A percentile compares a stretch with the other conserved stretches of the same genome.
Conservation (phyloP, 2,113 vertebrate species). For the Labeo catla region DNA sequence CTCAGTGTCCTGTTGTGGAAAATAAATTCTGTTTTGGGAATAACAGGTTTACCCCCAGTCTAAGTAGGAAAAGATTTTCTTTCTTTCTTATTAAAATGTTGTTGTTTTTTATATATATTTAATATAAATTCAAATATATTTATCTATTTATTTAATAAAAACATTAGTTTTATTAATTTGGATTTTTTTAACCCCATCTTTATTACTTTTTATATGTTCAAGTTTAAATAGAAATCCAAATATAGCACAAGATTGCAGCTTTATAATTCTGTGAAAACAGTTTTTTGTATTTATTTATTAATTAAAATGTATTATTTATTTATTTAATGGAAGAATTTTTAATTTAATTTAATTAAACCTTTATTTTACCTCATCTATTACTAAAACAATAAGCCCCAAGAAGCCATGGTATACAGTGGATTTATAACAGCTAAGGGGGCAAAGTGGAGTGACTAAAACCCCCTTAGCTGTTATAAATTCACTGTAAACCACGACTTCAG, state of each 20-base stretch:
- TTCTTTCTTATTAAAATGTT: not conserved
- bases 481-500: too few relatives aligned
- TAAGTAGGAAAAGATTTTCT: not conserved
- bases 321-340: not conserved
- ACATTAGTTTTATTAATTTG: not conserved
- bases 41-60: not conserved
- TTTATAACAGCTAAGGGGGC: too few relatives aligned
- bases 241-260: not conserved
- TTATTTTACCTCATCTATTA: too few relatives aligned
- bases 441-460: too few relatives aligned
- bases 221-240: too few relatives aligned
- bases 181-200: not conserved
- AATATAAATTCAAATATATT: not conserved
- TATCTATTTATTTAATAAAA: not conserved
- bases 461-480: too few relatives aligned
- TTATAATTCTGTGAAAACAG: not conserved
- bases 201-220: not conserved
- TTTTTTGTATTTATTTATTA: not conserved
- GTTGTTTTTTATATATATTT: not conserved
- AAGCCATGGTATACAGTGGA: too few relatives aligned
- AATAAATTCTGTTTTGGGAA: not conserved
- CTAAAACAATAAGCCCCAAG: too few relatives aligned
- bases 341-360: not conserved
- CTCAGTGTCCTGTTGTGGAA: not conserved
- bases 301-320: not conserved